phyloP scores from a whole-genome alignment of 2,888 invertebrate species.

The Stenodema calcarata region DNA sequence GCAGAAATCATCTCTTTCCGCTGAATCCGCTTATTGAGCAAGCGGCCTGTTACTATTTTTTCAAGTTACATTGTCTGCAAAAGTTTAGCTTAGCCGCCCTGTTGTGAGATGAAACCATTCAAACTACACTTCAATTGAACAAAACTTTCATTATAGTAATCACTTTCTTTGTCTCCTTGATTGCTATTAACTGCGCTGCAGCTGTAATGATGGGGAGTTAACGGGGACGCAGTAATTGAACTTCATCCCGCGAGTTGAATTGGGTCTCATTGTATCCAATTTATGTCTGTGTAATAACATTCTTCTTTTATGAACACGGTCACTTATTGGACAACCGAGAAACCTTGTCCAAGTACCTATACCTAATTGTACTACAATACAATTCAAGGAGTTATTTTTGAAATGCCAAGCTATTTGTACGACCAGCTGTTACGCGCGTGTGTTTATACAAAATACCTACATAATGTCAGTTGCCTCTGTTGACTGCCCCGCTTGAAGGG shows the following conservation, averaged over 20 bases:
- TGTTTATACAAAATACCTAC: background rate
- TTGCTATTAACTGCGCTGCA: background rate
- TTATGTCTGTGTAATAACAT: background rate
- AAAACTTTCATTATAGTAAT: background rate
- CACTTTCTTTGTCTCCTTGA: background rate
- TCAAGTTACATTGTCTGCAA: background rate
- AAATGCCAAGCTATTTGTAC: no score
- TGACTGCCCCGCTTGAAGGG: background rate
- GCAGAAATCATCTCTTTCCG: no score
- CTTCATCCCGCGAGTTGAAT: background rate
- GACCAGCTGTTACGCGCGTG: background rate
- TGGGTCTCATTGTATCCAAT: background rate
- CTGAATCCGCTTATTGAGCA: no score
- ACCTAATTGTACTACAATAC: no score
- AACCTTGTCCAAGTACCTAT: background rate
- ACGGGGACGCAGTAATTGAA: background rate
- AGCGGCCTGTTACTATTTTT: no score
- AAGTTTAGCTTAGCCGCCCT: background rate
- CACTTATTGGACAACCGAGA: background rate
- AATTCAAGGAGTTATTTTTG: no score
- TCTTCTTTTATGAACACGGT: background rate
- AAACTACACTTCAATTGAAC: background rate
- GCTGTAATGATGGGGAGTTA: background rate
- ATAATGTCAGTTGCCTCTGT: background rate
- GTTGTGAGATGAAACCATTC: background rate